A percentile compares a stretch with the other conserved stretches of the same genome.
phyloP scores from a whole-genome alignment of 2,113 vertebrate species.

The Myotis yumanensis region DNA sequence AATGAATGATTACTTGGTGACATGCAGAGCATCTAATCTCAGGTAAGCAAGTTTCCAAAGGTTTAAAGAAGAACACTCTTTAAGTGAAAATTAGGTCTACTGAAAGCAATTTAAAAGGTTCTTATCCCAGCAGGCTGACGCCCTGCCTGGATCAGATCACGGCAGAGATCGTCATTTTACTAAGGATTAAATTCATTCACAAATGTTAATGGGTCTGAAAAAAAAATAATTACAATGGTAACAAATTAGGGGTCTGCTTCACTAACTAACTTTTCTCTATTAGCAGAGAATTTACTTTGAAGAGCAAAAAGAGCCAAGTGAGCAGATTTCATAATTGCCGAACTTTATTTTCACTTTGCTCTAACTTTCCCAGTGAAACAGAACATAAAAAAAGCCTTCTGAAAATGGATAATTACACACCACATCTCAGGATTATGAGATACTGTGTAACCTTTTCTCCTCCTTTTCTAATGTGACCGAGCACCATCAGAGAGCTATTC shows the following conservation, averaged over 20 bases:
- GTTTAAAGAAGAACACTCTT: slow-evolving; percentile 20
- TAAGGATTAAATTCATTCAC: slow-evolving; percentile 74
- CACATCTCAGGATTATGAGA: slow-evolving; percentile 51
- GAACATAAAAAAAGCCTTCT: slow-evolving; percentile 61
- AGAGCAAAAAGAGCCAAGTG: slow-evolving; percentile 66
- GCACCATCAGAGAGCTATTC: not conserved
- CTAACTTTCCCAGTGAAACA: slow-evolving; percentile 69
- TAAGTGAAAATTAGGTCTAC: slow-evolving; percentile 50
- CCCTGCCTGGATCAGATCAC: not conserved
- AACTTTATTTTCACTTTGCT: slow-evolving; percentile 66
- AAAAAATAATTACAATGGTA: slow-evolving; percentile 68
- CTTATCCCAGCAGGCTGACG: slow-evolving; percentile 44
- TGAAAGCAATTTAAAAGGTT: slow-evolving; percentile 40
- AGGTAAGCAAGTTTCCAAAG: slow-evolving; percentile 19
- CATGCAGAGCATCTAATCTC: not conserved
- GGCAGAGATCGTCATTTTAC: slow-evolving; percentile 63
- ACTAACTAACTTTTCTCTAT: slow-evolving; percentile 71
- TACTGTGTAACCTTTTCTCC: slow-evolving; percentile 63
- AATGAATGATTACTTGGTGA: not conserved
- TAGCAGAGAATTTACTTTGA: slow-evolving; percentile 77
- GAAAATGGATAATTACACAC: slow-evolving; percentile 63
- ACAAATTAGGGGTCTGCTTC: slow-evolving; percentile 67
- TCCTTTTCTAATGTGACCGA: slow-evolving; percentile 60
- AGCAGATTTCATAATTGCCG: slow-evolving; percentile 75
- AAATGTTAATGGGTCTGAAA: slow-evolving; percentile 73